A percentile compares a stretch with the other conserved stretches of the same genome.
These are phyloP conservation scores for Hirtodrosophila alboralis DNA, from an alignment of 2,888 invertebrate species.

Conservation along the genomic window DNA sequence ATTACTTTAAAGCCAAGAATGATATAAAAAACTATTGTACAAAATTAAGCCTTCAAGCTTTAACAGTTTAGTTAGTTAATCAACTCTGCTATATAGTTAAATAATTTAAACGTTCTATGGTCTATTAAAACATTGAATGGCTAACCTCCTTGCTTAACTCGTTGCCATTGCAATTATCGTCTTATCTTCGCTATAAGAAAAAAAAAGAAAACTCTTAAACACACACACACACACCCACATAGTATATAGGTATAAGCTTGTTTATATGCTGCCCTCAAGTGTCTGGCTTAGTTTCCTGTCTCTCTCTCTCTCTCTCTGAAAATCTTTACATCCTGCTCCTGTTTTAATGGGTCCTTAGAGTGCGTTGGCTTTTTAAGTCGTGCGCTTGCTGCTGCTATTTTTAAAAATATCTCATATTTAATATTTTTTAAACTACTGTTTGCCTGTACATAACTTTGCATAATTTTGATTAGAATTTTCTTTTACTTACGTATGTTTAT, in stretches of 20 bases:
- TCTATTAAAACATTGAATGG: constrained; percentile 47
- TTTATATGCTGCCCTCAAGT: constrained; percentile 14
- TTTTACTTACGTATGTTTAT: not conserved
- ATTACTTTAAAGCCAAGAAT: too few relatives aligned
- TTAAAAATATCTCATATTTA: not conserved
- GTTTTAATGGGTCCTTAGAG: constrained; percentile 35
- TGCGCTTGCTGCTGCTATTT: constrained; percentile 2
- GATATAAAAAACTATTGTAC: too few relatives aligned
- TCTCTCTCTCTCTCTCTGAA: constrained; percentile 16
- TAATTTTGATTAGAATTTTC: constrained; percentile 27
- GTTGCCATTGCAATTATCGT: constrained; percentile 29
- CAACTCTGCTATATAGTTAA: too few relatives aligned
- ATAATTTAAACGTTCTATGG: constrained; percentile 27
- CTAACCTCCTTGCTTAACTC: constrained; percentile 29
- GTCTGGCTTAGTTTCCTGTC: constrained; percentile 29
- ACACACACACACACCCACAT: not conserved
- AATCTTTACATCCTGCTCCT: constrained; percentile 17
- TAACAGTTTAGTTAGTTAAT: too few relatives aligned
- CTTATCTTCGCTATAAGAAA: too few relatives aligned
- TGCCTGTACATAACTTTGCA: too few relatives aligned
- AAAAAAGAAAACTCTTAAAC: too few relatives aligned
- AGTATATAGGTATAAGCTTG: too few relatives aligned
- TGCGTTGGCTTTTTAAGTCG: constrained; percentile 39
- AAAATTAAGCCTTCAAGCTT: too few relatives aligned
- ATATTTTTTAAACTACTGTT: not conserved